A percentile compares a stretch with the other conserved stretches of the same genome.
These are phyloP conservation scores for Anguilla marmorata DNA, from an alignment of 2,797 vertebrate genomes.

Conservation along the genomic window DNA sequence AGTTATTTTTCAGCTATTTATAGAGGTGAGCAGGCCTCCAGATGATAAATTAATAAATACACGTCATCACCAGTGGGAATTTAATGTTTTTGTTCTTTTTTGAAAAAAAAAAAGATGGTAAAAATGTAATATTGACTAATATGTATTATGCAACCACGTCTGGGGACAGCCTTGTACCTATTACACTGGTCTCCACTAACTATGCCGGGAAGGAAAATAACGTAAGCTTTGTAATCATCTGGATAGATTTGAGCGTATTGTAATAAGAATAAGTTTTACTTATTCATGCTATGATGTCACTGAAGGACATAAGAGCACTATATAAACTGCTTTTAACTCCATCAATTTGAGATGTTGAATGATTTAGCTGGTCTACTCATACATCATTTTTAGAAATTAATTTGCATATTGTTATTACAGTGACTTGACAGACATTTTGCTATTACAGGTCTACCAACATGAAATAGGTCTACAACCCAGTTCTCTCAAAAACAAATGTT, in stretches of 20 bases:
- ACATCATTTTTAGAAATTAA: not conserved
- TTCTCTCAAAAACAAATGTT: conserved; percentile 64
- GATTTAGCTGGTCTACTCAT: not conserved
- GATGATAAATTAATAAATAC: not conserved
- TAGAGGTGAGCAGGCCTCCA: not conserved
- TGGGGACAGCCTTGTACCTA: not conserved
- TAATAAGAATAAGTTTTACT: not conserved
- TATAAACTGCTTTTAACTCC: not conserved
- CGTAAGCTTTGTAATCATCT: not conserved
- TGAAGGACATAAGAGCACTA: not conserved
- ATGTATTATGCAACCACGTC: not conserved
- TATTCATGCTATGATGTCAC: not conserved
- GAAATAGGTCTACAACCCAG: conserved; percentile 63
- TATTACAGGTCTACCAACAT: not conserved
- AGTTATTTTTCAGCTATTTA: not conserved
- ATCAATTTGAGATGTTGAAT: not conserved
- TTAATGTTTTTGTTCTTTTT: not conserved
- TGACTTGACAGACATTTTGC: conserved; percentile 46
- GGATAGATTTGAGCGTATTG: not conserved
- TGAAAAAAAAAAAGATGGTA: not conserved
- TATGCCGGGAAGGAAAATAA: not conserved
- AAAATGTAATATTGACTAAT: not conserved
- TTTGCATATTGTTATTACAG: conserved; percentile 27
- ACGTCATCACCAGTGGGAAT: not conserved
- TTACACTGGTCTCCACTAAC: not conserved